Percentiles rank a stretch among this genome's conserved stretches.
Conservation (phyloP, 1,140 invertebrate species). For the Charaxes varanes region DNA sequence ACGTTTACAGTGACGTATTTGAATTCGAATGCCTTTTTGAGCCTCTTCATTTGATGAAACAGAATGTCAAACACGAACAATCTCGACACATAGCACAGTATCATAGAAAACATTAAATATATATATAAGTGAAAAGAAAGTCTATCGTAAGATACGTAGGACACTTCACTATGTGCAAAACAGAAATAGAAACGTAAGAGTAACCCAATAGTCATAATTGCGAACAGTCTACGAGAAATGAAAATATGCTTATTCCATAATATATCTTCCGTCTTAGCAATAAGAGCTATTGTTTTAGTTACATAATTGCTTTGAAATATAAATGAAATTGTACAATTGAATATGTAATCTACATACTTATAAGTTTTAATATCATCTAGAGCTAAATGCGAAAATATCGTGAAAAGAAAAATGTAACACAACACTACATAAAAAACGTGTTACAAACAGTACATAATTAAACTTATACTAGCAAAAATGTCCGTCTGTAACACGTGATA, state of each 20-base stretch:
- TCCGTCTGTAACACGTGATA: too few species aligned
- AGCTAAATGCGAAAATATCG: too few species aligned
- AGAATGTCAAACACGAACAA: background rate
- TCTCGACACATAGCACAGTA: background rate
- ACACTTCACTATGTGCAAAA: background rate
- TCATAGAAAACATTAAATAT: conserved; percentile 1
- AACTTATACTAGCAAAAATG: too few species aligned
- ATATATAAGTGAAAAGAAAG: background rate
- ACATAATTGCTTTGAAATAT: conserved; percentile 1
- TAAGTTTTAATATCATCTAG: too few species aligned
- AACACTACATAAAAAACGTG: too few species aligned
- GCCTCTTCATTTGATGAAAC: background rate
- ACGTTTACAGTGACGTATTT: background rate
- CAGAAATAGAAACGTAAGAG: background rate
- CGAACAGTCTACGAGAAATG: background rate
- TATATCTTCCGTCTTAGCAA: background rate
- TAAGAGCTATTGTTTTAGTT: background rate
- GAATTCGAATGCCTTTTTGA: background rate
- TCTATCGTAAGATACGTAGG: background rate
- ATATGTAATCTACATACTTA: background rate
- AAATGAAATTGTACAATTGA: background rate
- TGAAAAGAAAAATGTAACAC: too few species aligned
- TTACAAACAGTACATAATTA: too few species aligned
- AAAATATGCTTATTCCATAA: background rate
- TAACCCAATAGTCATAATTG: background rate